These are phyloP conservation scores for Elgaria multicarinata DNA, from an alignment of 2,113 vertebrate genomes.

Conservation along the genomic window DNA sequence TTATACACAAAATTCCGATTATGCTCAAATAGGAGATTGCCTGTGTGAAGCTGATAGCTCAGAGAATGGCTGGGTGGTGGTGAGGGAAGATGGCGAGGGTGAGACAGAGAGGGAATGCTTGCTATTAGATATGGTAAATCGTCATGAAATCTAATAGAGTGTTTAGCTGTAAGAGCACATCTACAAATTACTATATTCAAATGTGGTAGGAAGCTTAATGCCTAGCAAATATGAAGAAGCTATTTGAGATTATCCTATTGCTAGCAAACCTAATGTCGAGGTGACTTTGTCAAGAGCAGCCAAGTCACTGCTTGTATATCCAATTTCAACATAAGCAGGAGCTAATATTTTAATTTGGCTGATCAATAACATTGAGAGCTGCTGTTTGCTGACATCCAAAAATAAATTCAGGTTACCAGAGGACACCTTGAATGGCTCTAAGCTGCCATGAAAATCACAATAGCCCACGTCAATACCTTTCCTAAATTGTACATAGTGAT, in stretches of 20 bases:
- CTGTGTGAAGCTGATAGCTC: constrained; percentile 40
- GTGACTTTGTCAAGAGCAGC: constrained; percentile 1
- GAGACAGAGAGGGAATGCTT: constrained; percentile 36
- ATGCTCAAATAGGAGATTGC: constrained; percentile 33
- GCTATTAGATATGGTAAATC: constrained; percentile 21
- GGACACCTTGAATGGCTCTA: not conserved
- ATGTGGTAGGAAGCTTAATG: not conserved
- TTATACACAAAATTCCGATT: constrained; percentile 49
- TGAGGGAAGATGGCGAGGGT: not conserved
- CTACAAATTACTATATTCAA: constrained; percentile 47
- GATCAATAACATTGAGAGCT: constrained; percentile 25
- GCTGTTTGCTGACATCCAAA: constrained; percentile 17
- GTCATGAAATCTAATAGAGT: constrained; percentile 45
- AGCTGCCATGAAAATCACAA: not conserved
- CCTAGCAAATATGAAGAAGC: constrained; percentile 32
- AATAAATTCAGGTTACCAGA: constrained; percentile 2
- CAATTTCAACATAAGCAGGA: constrained; percentile 35
- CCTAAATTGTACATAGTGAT: constrained; percentile 12
- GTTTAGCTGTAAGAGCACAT: constrained; percentile 45
- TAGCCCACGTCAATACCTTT: not conserved
- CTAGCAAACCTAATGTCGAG: constrained; percentile 16
- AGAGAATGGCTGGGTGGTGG: constrained; percentile 22
- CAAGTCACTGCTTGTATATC: constrained; percentile 6
- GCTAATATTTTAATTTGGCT: constrained; percentile 39
- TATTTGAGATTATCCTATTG: constrained; percentile 31